Evolutionary conservation across 30 jellyfish, hydroid and myxozoan species (phyloP).

Genomic region (Aurelia aurita complex sp. Pacific): DNA sequence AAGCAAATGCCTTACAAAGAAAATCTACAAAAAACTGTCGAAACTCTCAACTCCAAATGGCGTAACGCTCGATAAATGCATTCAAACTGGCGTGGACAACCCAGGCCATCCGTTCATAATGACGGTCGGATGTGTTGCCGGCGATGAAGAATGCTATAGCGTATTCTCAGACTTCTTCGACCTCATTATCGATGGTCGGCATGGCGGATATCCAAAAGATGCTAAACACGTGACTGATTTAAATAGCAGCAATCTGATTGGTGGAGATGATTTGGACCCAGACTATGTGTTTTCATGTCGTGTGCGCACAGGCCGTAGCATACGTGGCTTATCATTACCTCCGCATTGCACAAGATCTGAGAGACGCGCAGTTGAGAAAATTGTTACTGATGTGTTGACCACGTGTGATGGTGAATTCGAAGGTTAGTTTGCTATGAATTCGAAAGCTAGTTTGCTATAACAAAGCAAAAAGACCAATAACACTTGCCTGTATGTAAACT

Average conservation of each 20-base stretch:
- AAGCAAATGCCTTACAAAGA: slow-evolving; percentile 67
- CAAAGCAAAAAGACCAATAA: too few species aligned
- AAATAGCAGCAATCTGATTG: slow-evolving; percentile 44
- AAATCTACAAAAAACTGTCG: slow-evolving; percentile 45
- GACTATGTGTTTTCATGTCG: slow-evolving; percentile 71
- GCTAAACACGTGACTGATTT: slow-evolving; percentile 55
- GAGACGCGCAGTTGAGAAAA: slow-evolving; percentile 70
- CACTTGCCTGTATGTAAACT: too few species aligned
- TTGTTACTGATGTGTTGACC: slow-evolving; percentile 15
- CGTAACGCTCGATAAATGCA: slow-evolving; percentile 61
- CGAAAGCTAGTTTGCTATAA: neutral
- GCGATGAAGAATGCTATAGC: slow-evolving; percentile 60
- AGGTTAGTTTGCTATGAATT: slow-evolving; percentile 11
- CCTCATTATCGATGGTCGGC: slow-evolving; percentile 56
- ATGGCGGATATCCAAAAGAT: slow-evolving; percentile 42
- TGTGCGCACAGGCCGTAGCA: slow-evolving; percentile 64
- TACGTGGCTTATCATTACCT: slow-evolving; percentile 50
- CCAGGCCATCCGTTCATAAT: slow-evolving; percentile 96
- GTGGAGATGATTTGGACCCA: slow-evolving; percentile 60
- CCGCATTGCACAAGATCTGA: slow-evolving; percentile 72
- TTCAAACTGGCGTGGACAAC: slow-evolving; percentile 98
- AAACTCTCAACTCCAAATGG: slow-evolving; percentile 67
- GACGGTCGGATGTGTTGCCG: slow-evolving; percentile 96
- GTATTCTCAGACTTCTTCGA: slow-evolving; percentile 59
- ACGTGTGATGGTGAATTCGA: slow-evolving; percentile 24